Conservation (phyloP, 2,797 vertebrate species). For the Halcyon leucocephala region DNA sequence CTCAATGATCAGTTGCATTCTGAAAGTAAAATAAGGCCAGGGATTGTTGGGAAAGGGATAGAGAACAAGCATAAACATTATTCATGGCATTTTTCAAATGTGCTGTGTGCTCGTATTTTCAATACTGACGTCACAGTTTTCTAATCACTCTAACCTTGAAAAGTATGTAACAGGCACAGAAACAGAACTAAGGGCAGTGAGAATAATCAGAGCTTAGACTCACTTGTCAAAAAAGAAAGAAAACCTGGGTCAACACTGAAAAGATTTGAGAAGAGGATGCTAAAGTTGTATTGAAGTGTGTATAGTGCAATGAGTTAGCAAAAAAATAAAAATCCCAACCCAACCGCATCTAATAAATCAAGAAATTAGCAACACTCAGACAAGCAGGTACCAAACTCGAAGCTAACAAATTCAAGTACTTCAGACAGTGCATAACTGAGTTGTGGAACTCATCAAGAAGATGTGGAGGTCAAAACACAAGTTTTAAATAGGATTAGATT, state of each 20-base stretch:
- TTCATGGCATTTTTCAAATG: not conserved
- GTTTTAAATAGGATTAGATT: not conserved
- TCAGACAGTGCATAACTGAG: not conserved
- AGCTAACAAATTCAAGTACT: not conserved
- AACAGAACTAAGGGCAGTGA: fast-evolving
- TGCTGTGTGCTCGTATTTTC: fast-evolving
- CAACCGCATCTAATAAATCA: not conserved
- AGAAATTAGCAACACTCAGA: not conserved
- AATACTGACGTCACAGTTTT: not conserved
- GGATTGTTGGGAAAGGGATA: not conserved
- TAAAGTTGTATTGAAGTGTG: fast-evolving
- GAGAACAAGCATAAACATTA: not conserved
- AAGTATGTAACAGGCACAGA: fast-evolving
- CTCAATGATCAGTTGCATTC: not conserved
- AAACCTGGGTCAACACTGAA: fast-evolving
- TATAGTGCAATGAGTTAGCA: fast-evolving
- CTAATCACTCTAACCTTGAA: not conserved
- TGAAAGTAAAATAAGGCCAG: not conserved
- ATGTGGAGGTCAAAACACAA: not conserved
- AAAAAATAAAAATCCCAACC: not conserved
- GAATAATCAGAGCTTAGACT: not conserved
- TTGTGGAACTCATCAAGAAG: not conserved
- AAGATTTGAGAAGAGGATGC: not conserved
- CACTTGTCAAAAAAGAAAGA: not conserved
- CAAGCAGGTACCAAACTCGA: not conserved